Evolutionary conservation across 1,140 invertebrate species (phyloP), one percentile per base, ranked within the genome.

Genomic region (Muscidifurax raptorellus): DNA sequence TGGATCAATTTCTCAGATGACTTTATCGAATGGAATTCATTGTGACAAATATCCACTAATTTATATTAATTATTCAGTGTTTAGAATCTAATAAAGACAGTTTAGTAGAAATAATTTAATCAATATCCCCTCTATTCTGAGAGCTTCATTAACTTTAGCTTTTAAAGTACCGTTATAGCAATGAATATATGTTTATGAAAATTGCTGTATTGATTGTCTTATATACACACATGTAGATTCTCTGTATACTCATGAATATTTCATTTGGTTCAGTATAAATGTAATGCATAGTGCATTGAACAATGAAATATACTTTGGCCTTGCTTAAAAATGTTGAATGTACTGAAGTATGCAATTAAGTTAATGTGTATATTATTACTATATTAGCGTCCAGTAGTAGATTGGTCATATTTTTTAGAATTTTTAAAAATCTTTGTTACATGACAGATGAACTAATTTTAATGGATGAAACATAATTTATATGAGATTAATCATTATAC

Each of bases 91-190:
- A 7, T 22, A 22, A 10, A 40, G 15, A 7, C 52, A 22, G 18
- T 59, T 18, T n/a, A 1, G 3, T 59, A 59, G 5, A 59, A 59
- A 59, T 18, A 18, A 15, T 5, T 52, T 52, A 52, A 52, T 52
- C 47, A 52, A 52, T 52, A 4, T 22, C 0, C 15, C 22, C 22
- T 5, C 86, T 79, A 75, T 67, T 78, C n/a, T 28, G 36, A 80
- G 32, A 75, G 25, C 32, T n/a, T 81, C 66, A 75, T 44, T 47
- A 40, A 72, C 1, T 82, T 59, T 32, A 77, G 83, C 85, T 76
- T 88, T 84, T 88, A 25, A 59, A n/a, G n/a, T 59, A 22, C 1
- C 18, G n/a, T 59, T 59, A 0, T 18, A 59, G 44, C 9, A 59
- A n/a, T n/a, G 18, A 22, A 59, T 7, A 59, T 3, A 18, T 59